These are phyloP conservation scores for Drosophila merina DNA, from an alignment of 2,888 invertebrate species.

Conservation along the genomic window DNA sequence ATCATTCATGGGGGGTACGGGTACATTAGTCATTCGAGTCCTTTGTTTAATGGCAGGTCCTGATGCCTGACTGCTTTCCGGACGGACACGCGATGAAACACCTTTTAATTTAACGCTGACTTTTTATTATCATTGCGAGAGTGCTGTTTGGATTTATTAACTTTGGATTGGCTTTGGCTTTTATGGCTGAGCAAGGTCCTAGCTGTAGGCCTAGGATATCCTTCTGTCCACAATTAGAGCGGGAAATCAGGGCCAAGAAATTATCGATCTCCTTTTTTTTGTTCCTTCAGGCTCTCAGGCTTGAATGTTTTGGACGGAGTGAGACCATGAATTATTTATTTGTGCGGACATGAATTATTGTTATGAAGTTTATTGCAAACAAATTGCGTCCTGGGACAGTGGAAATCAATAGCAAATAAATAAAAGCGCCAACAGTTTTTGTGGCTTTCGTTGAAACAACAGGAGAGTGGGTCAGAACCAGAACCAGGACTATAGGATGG, in stretches of 20 bases:
- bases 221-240: slow-evolving; percentile 8
- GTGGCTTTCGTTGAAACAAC: slow-evolving; percentile 74
- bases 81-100: slow-evolving; percentile 49
- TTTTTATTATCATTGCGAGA: slow-evolving; percentile 67
- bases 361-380: slow-evolving; percentile 81
- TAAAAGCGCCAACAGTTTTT: slow-evolving; percentile 78
- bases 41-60: slow-evolving; percentile 2
- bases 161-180: slow-evolving; percentile 33
- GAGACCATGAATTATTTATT: slow-evolving; percentile 79
- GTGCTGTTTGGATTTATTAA: slow-evolving; percentile 64
- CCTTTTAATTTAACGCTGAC: slow-evolving; percentile 77
- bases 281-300: not conserved
- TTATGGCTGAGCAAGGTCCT: slow-evolving; percentile 48
- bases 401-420: slow-evolving; percentile 81
- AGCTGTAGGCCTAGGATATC: not conserved
- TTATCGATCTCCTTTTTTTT: slow-evolving; percentile 27
- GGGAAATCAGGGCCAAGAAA: not conserved
- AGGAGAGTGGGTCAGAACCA: slow-evolving; percentile 9
- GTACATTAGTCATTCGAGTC: slow-evolving; percentile 6
- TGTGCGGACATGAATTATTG: slow-evolving; percentile 80
- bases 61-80: slow-evolving; percentile 45
- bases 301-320: slow-evolving; percentile 22
- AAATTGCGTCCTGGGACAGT: slow-evolving; percentile 80
- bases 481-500: slow-evolving; percentile 34
- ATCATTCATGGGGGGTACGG: slow-evolving; percentile 31